Base-by-base conservation (phyloP, 2,888 invertebrate genomes). In the Melanostoma scalare region DNA sequence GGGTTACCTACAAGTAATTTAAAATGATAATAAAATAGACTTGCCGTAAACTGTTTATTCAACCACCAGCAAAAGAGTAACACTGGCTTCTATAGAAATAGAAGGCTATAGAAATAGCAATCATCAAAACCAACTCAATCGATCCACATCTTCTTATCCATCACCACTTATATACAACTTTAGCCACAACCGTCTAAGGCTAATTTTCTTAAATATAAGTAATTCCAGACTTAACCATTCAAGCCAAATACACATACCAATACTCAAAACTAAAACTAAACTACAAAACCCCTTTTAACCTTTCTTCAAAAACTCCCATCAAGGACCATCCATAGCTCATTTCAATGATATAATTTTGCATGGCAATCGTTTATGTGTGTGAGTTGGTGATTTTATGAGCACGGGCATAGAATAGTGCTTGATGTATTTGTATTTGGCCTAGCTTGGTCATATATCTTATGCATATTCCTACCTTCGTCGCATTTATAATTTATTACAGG, bases 401-500 rank as follows among this genome's bases (percentile, higher is more conserved):
- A 67, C 10, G 50, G 38, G 20, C 20, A 50, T 38, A 9, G 38
- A 38, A 63, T 20, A 20, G 20, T 20, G 20, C 20, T 63, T 36
- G 38, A 48, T 53, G 74, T 84, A 65, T 74, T 78, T 79, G 79
- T 75, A 20, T 20, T 20, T 68, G 79, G 63, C 63, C 63, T 63
- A 63, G 50, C 63, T 84, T 75, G 71, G 60, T 44, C 79, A 75
- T 79, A 84, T 84, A 79, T 84, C 84, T 84, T 75, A 84, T 84
- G 84, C 84, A 84, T 84, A 84, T 84, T 84, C 84, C 79, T 84
- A 84, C 85, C 85, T 85, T 85, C 82, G 79, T 80, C 85, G 85
- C 85, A 85, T 82, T 85, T 85, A 85, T 86, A 86, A 86, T 86
- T 86, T 86, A 86, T 86, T 86, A 84, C 86, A 77, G 86, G 85